Evolutionary conservation across 1,140 invertebrate genomes (phyloP).

Genomic region (Sycophila sp.): DNA sequence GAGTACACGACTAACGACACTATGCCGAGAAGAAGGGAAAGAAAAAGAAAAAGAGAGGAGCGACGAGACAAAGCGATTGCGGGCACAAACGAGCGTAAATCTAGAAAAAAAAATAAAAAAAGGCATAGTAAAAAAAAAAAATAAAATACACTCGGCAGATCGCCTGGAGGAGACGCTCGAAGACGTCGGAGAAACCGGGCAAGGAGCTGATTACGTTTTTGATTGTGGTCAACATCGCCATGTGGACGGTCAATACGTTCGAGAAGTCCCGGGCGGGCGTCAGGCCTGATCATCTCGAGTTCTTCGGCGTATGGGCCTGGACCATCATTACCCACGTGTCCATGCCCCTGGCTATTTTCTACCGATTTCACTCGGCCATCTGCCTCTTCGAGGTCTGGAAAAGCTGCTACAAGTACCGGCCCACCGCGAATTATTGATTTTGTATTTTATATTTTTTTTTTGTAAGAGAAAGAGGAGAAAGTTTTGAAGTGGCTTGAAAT

Average conservation of each 20-base stretch:
- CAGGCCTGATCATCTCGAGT: conserved; percentile 79
- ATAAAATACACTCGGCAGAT: conserved; percentile 68
- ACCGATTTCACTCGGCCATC: conserved; percentile 83
- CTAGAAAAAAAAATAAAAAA: too few species aligned
- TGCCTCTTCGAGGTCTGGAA: conserved; percentile 87
- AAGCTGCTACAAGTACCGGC: conserved; percentile 68
- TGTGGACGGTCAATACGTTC: conserved; percentile 87
- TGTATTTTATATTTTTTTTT: too few species aligned
- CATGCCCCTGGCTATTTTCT: conserved; percentile 88
- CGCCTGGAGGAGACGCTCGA: conserved; percentile 78
- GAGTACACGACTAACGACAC: background rate
- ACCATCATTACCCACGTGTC: conserved; percentile 87
- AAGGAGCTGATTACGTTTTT: conserved; percentile 86
- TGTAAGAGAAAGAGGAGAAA: too few species aligned
- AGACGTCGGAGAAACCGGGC: conserved; percentile 78
- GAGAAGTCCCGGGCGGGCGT: conserved; percentile 86
- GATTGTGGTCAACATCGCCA: conserved; percentile 84
- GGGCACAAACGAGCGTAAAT: background rate
- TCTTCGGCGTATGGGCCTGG: conserved; percentile 87
- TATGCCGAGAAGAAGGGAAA: background rate
- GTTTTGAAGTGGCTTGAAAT: too few species aligned
- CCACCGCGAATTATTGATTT: too few species aligned
- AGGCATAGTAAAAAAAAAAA: conserved; percentile 5
- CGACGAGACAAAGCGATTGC: background rate
- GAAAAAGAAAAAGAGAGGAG: background rate